These are phyloP conservation scores for Azorinus chamasolen DNA, from an alignment of 2,888 invertebrate species.

Conservation along the genomic window DNA sequence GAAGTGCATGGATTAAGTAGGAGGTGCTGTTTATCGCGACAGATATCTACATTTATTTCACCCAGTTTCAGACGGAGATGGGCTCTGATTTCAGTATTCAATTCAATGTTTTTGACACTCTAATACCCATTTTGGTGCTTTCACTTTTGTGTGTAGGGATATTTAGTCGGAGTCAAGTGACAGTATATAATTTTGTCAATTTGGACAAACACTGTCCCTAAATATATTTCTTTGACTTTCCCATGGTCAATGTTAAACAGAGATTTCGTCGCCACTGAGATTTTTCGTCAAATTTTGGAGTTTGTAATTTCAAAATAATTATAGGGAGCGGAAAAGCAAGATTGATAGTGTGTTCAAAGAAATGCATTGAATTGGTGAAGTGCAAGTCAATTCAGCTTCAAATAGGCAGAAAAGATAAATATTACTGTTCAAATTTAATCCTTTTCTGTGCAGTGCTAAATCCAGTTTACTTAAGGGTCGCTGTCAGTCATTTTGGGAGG, in stretches of 20 bases:
- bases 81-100: too few species aligned
- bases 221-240: constrained; percentile 49
- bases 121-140: constrained; percentile 57
- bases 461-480: constrained; percentile 22
- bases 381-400: constrained; percentile 64
- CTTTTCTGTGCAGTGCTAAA: constrained; percentile 27
- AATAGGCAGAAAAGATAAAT: constrained; percentile 59
- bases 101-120: constrained; percentile 66
- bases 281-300: constrained; percentile 42
- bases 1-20: not conserved
- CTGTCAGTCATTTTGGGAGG: constrained; percentile 29
- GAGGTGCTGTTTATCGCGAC: constrained; percentile 37
- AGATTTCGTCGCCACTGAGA: constrained; percentile 45
- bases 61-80: not conserved
- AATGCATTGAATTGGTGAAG: constrained; percentile 55
- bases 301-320: constrained; percentile 66
- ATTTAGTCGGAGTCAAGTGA: constrained; percentile 49
- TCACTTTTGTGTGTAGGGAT: constrained; percentile 60
- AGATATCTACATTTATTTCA: constrained; percentile 60
- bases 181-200: constrained; percentile 68
- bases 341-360: constrained; percentile 48
- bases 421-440: not conserved
- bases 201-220: constrained; percentile 41
- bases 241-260: constrained; percentile 44
- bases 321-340: constrained; percentile 50